phyloP scores from a whole-genome alignment of 2,113 vertebrate species.

The Desmodus rotundus region DNA sequence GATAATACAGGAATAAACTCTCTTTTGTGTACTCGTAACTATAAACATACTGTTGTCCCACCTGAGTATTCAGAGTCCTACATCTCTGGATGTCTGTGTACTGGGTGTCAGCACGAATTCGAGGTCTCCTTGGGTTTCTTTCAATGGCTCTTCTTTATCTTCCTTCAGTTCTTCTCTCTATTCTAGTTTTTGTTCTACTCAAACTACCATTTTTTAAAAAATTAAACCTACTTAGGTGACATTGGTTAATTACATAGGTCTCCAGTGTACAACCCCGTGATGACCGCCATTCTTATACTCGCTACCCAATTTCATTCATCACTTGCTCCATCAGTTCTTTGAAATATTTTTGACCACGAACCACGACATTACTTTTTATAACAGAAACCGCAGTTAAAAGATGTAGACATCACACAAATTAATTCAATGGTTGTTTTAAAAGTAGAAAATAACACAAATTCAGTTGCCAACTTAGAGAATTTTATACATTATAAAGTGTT shows the following conservation, averaged over 20 bases:
- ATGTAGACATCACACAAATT: neutral
- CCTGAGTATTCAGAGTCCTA: neutral
- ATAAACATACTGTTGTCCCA: no score
- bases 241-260: neutral
- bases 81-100: neutral
- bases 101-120: neutral
- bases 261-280: neutral
- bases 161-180: neutral
- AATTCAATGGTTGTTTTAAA: constrained; percentile 16
- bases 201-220: neutral
- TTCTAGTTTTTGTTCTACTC: neutral
- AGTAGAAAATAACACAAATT: neutral
- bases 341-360: neutral
- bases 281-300: neutral
- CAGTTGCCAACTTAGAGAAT: neutral
- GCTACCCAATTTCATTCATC: neutral
- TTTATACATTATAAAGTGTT: constrained; percentile 2
- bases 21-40: neutral
- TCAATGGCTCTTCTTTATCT: neutral
- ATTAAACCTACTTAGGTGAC: neutral
- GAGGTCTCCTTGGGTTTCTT: neutral
- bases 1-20: neutral
- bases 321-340: constrained; percentile 16
- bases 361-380: neutral
- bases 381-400: neutral